These are phyloP conservation scores for Megalopta genalis DNA, from an alignment of 1,140 invertebrate genomes.

Conservation along the genomic window DNA sequence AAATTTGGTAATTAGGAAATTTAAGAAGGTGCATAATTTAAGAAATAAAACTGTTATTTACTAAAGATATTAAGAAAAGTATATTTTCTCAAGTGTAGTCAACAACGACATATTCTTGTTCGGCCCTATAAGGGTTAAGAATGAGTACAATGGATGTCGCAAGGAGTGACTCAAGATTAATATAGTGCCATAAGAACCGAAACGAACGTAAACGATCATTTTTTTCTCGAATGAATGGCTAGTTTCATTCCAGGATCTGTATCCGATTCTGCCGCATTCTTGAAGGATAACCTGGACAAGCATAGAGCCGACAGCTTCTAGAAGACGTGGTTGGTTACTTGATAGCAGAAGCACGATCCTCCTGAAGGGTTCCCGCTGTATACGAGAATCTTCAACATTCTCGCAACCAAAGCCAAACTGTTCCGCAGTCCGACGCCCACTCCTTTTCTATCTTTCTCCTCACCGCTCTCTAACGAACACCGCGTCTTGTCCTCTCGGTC, in stretches of 20 bases:
- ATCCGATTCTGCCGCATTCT: constrained; percentile 8
- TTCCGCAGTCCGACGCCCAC: constrained; percentile 37
- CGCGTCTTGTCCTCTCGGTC: constrained; percentile 3
- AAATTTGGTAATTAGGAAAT: too few species aligned
- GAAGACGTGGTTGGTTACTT: constrained; percentile 28
- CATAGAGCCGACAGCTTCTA: constrained; percentile 29
- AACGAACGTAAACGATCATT: neutral
- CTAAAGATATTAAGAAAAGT: too few species aligned
- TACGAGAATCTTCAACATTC: constrained; percentile 32
- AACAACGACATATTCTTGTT: too few species aligned
- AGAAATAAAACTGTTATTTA: too few species aligned
- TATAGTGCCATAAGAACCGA: neutral
- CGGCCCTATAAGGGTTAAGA: too few species aligned
- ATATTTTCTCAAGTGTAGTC: too few species aligned
- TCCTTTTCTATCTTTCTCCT: constrained; percentile 12
- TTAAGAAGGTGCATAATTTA: too few species aligned
- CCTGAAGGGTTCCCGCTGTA: constrained; percentile 14
- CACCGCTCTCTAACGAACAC: neutral
- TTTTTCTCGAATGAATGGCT: neutral
- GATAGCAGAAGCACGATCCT: constrained; percentile 46
- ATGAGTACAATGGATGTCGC: too few species aligned
- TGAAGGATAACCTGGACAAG: neutral
- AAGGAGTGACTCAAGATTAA: neutral
- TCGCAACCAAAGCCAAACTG: constrained; percentile 23
- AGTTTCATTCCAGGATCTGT: neutral